Evolutionary conservation across 1,140 invertebrate genomes (phyloP).

Genomic region (Hyles vespertilio): DNA sequence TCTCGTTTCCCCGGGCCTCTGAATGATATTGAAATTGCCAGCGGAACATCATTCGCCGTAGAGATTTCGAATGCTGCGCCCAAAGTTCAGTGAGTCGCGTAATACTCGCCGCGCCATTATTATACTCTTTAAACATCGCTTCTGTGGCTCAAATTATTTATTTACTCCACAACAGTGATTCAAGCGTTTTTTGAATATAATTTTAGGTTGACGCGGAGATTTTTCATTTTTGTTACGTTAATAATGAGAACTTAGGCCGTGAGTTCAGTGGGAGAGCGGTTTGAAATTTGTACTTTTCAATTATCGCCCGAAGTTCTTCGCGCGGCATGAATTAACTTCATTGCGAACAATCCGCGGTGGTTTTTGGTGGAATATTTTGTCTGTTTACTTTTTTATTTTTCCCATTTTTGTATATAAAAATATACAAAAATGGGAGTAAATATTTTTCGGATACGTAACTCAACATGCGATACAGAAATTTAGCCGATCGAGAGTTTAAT

Average conservation of each 20-base stretch:
- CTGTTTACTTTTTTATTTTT: slow-evolving; percentile 15
- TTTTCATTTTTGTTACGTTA: slow-evolving; percentile 40
- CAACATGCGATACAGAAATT: too few species aligned
- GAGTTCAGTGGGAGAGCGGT: slow-evolving; percentile 10
- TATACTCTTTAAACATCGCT: slow-evolving; percentile 36
- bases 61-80: slow-evolving; percentile 25
- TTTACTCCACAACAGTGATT: slow-evolving; percentile 23
- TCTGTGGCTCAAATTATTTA: slow-evolving; percentile 32
- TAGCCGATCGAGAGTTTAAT: too few species aligned
- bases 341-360: slow-evolving; percentile 29
- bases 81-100: slow-evolving; percentile 36
- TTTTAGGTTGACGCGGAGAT: slow-evolving; percentile 28
- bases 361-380: slow-evolving; percentile 21
- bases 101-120: slow-evolving; percentile 26
- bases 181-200: slow-evolving; percentile 33
- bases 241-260: slow-evolving; percentile 33
- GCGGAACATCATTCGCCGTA: slow-evolving; percentile 21
- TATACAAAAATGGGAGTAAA: not conserved
- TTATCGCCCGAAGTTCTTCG: slow-evolving; percentile 32
- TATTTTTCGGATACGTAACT: not conserved
- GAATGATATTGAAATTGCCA: slow-evolving; percentile 24
- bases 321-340: slow-evolving; percentile 30
- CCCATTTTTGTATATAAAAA: not conserved
- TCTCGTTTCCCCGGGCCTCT: not conserved
- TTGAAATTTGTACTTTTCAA: slow-evolving; percentile 37